Evolutionary conservation across 2,113 vertebrate species (phyloP).

Genomic region (Colius striatus): DNA sequence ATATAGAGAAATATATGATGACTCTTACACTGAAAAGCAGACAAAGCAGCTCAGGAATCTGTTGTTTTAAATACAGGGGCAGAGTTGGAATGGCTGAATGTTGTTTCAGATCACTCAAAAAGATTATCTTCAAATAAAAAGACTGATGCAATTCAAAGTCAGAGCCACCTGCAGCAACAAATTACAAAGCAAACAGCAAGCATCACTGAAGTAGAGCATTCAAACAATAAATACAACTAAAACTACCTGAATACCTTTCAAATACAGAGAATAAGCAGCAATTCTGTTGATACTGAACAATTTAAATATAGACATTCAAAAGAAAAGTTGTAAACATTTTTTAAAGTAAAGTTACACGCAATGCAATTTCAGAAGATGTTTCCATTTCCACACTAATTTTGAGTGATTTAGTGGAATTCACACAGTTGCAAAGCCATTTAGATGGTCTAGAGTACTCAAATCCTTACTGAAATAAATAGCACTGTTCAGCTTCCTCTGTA

Average conservation of each 20-base stretch:
- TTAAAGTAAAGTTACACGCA: not conserved
- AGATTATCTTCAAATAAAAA: conserved; percentile 12
- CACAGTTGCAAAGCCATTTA: not conserved
- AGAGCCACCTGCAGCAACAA: conserved; percentile 13
- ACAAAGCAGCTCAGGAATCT: not conserved
- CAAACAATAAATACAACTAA: conserved; percentile 42
- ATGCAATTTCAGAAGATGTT: not conserved
- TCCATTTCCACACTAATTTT: conserved; percentile 14
- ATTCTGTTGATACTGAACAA: not conserved
- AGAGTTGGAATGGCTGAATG: not conserved
- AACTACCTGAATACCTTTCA: conserved; percentile 10
- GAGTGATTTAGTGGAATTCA: not conserved
- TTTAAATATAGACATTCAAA: conserved; percentile 25
- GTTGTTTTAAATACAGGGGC: not conserved
- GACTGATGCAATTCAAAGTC: conserved; percentile 7
- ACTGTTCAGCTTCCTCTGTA: not conserved
- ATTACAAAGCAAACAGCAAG: conserved; percentile 36
- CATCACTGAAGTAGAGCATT: not conserved
- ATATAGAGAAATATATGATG: not conserved
- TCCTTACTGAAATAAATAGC: not conserved
- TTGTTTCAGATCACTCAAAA: not conserved
- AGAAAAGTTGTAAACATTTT: not conserved
- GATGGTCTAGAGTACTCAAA: not conserved
- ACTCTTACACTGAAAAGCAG: not conserved
- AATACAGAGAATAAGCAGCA: conserved; percentile 21